Base-by-base conservation (phyloP, 2,113 vertebrate species). In the Neofelis nebulosa region DNA sequence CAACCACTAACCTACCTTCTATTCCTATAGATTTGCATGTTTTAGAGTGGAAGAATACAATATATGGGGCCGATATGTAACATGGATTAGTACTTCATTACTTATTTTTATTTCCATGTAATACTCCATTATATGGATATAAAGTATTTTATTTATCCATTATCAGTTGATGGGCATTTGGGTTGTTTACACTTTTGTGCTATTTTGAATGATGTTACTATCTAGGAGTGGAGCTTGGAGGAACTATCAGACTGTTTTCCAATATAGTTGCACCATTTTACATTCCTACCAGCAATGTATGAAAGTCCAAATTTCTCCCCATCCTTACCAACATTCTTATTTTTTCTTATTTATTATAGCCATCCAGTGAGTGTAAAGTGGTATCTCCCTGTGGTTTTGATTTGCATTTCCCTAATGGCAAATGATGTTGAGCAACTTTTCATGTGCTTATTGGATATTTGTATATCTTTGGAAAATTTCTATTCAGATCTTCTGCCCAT, bases 331-430 rank as follows among this genome's bases (percentile, higher is more conserved):
- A 55, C 16, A 41, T 89, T 57, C 16, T 55, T 81, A 45, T 96
- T 78, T 33, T 65, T 13, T 94, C 33, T 89, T 94, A 94, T 82
- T 96, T 21, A 81, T 96, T 83, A 73, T 25, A 85, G 55, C 3
- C 55, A 94, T 76, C 9, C 41, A 57, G 48, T 65, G 52, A 86
- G 27, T 33, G 21, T 87, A 45, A 93, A 69, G 45, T 91, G 52
- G 14, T 69, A 65, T 83, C 69, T 92, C 33, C 88, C 33, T 69
- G 33, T 78, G 48, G 63, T 61, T 95, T 93, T 74, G 41, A 71
- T 78, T 91, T 83, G 82, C 18, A 91, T 81, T 68, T 95, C 33
- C 41, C 50, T 91, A 93, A 81, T 73, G 73, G 38, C 50, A 38
- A 90, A 90, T 66, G 57, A 94, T 38, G 9, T 82, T 55, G 36